These are phyloP conservation scores for Lordiphosa stackelbergi DNA, from an alignment of 1,140 invertebrate species.

Conservation along the genomic window DNA sequence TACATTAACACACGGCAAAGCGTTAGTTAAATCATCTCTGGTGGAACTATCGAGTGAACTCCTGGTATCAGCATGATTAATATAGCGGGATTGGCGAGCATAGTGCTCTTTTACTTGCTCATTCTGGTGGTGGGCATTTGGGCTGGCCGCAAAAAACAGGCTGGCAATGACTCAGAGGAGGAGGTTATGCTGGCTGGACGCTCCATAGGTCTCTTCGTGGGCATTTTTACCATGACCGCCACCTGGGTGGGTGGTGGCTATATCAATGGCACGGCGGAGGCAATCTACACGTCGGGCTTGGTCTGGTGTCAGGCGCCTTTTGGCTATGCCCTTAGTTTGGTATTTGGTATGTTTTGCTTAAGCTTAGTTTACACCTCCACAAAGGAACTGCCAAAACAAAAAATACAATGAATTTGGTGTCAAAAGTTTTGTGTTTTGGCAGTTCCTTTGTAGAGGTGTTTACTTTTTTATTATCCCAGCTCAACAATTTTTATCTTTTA, in stretches of 20 bases:
- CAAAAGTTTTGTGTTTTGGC: too few species aligned
- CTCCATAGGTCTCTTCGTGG: conserved; percentile 96
- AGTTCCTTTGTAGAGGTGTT: too few species aligned
- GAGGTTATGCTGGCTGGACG: conserved; percentile 98
- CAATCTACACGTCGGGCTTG: conserved; percentile 92
- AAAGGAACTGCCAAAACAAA: too few species aligned
- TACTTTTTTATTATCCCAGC: neutral
- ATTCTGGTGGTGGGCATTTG: conserved; percentile 96
- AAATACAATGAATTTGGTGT: too few species aligned
- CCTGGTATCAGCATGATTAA: conserved; percentile 86
- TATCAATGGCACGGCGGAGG: conserved; percentile 98
- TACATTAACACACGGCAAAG: conserved; percentile 26
- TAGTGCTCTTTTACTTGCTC: conserved; percentile 94
- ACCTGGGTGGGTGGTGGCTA: conserved; percentile 99
- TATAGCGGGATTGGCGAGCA: conserved; percentile 92
- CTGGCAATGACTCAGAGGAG: conserved; percentile 91
- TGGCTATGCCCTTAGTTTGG: conserved; percentile 95
- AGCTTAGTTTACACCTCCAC: too few species aligned
- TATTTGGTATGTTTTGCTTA: conserved; percentile 83
- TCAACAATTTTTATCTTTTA: neutral
- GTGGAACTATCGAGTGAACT: conserved; percentile 2
- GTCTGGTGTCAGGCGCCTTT: conserved; percentile 98
- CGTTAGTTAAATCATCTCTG: neutral
- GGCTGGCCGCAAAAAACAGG: conserved; percentile 93
- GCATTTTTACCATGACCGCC: conserved; percentile 99